A percentile compares a stretch with the other conserved stretches of the same genome.
These are phyloP conservation scores for Amphiprion clarkii DNA, from an alignment of 2,797 vertebrate species.

Conservation along the genomic window DNA sequence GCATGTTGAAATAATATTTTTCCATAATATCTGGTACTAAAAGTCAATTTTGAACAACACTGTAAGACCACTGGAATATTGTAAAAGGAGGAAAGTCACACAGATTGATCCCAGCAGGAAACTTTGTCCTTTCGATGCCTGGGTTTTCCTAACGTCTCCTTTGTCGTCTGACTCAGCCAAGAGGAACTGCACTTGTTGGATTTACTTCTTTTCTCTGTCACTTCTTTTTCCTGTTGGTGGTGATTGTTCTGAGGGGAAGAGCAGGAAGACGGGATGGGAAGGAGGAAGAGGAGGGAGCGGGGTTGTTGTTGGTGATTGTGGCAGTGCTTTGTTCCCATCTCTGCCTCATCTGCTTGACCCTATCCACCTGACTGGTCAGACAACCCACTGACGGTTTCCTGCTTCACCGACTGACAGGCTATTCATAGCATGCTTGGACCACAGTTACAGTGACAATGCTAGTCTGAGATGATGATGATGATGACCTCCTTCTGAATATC, in stretches of 20 bases:
- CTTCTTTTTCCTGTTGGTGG: conserved; percentile 84
- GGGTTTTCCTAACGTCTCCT: conserved; percentile 63
- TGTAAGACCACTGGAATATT: conserved; percentile 12
- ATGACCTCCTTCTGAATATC: too few relatives aligned
- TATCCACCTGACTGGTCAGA: conserved; percentile 69
- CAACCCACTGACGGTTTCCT: conserved; percentile 67
- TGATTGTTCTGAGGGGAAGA: conserved; percentile 82
- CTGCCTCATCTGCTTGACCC: conserved; percentile 73
- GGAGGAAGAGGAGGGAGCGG: conserved; percentile 1
- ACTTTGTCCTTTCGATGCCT: conserved; percentile 57
- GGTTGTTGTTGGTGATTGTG: conserved; percentile 28
- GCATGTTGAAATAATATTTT: neutral
- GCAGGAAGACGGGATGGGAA: conserved; percentile 70
- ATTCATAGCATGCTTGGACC: conserved; percentile 58
- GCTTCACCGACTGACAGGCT: conserved; percentile 73
- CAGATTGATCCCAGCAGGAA: conserved; percentile 64
- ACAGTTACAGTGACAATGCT: conserved; percentile 34
- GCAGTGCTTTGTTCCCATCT: conserved; percentile 67
- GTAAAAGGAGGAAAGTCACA: conserved; percentile 55
- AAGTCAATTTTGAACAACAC: conserved; percentile 14
- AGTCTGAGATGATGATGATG: too few relatives aligned
- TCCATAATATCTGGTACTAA: neutral
- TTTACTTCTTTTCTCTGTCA: conserved; percentile 78
- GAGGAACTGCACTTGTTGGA: conserved; percentile 80
- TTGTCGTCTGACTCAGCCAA: conserved; percentile 56